Evolutionary conservation across 30 jellyfish, hydroid and myxozoan genomes (phyloP), one percentile per base, ranked within the genome.

Genomic region (Aurelia aurita complex sp. Pacific): DNA sequence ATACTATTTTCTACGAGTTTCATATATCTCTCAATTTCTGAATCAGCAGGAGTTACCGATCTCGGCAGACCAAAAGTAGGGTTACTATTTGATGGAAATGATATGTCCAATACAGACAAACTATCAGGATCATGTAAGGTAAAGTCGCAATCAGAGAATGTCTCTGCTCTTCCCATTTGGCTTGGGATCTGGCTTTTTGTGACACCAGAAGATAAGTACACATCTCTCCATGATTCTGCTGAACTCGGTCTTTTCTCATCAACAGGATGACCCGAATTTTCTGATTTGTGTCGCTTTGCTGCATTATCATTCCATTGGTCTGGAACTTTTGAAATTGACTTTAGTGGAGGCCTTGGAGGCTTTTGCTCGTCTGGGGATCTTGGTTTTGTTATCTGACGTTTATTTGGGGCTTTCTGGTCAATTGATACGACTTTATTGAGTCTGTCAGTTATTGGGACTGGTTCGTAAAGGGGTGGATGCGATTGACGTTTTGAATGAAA

Each of bases 61-160:
- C 95, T 54, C 59, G 89, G 89, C 64, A 86, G 83, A 8, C 95
- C 95, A 10, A 77, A 71, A 9, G 95, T 86, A n/a, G 95, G 80
- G 54, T 76, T 77, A n/a, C 84, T 73, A 19, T 79, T 77, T 42
- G 86, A 63, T 7, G 95, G 95, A 61, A 86, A 86, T 19, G 71
- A 19, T 14, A 86, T 57, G 10, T 86, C 89, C 64, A 86, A 53
- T 40, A 76, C 95, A 23, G 76, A 34, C 68, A 64, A 80, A 64
- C 89, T 35, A 14, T 46, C 85, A 1, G 95, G 95, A 40, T 86
- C 95, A 59, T 86, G 95, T 66, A 16, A 61, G 4, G 95, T 86
- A 5, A 86, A 67, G 75, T 86, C 95, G 54, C 67, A 76, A 36
- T 76, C 95, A 5, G 95, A 86, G 64, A 65, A 77, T 5, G 83